Conservation (phyloP, 2,797 vertebrate genomes). For the Labeo calbasu region DNA sequence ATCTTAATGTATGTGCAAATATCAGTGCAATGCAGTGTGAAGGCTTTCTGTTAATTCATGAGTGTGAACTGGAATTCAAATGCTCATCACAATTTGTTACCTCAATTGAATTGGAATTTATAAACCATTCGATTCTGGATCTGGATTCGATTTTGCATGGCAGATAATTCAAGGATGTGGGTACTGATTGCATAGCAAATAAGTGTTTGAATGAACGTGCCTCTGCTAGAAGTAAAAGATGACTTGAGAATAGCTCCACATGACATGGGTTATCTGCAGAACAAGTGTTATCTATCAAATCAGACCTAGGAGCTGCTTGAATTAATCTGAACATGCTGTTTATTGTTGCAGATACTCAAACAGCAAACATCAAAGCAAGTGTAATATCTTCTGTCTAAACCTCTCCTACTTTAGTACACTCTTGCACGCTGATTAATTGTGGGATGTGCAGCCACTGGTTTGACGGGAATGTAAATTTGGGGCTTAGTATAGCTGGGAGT, state of each 20-base stretch:
- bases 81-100: neutral
- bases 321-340: slow-evolving; percentile 31
- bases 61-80: neutral
- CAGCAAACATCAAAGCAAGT: slow-evolving; percentile 28
- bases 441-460: slow-evolving; percentile 23
- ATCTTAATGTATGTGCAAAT: slow-evolving; percentile 5
- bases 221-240: neutral
- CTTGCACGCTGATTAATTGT: slow-evolving; percentile 4
- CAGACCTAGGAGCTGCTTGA: slow-evolving; percentile 27
- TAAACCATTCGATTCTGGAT: neutral
- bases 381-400: slow-evolving; percentile 29
- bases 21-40: neutral
- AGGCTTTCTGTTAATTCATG: neutral
- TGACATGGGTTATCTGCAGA: slow-evolving; percentile 37
- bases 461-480: slow-evolving; percentile 44
- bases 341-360: slow-evolving; percentile 21
- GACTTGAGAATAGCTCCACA: neutral
- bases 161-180: neutral
- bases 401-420: slow-evolving; percentile 1
- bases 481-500: slow-evolving; percentile 22
- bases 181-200: slow-evolving; percentile 28
- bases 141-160: no score
- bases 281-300: slow-evolving; percentile 33
- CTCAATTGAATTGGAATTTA: neutral
- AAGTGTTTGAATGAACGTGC: slow-evolving; percentile 8